These are phyloP conservation scores for Protonibea diacanthus DNA, from an alignment of 2,797 vertebrate species.

Conservation along the genomic window DNA sequence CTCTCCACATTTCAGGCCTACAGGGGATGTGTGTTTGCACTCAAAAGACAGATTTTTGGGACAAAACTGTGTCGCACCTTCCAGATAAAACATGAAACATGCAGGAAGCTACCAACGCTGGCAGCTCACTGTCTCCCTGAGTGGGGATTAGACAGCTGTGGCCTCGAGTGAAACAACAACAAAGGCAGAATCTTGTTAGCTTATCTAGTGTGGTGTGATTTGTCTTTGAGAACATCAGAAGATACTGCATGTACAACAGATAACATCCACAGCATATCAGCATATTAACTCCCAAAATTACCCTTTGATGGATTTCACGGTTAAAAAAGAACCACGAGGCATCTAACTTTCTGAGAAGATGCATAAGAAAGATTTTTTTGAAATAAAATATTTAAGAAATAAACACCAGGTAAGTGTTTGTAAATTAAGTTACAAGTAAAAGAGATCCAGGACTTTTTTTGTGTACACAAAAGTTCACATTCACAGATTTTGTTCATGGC, in stretches of 20 bases:
- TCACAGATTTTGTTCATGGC: too few species aligned
- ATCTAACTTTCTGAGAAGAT: constrained; percentile 31
- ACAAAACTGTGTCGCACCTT: constrained; percentile 53
- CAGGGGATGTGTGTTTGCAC: constrained; percentile 9
- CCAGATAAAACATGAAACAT: constrained; percentile 42
- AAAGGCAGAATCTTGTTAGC: constrained; percentile 67
- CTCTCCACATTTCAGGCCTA: constrained; percentile 22
- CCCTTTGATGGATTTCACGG: constrained; percentile 59
- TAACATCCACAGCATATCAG: constrained; percentile 63
- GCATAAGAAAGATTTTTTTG: too few species aligned
- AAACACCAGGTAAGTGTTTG: too few species aligned
- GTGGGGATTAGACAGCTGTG: constrained; percentile 52
- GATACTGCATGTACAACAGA: constrained; percentile 51
- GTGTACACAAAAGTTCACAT: too few species aligned
- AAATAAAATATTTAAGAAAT: too few species aligned
- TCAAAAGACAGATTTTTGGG: constrained; percentile 20
- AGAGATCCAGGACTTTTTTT: too few species aligned
- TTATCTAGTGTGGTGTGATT: constrained; percentile 69
- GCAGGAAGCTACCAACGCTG: constrained; percentile 17
- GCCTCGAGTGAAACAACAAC: constrained; percentile 56
- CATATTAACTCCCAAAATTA: constrained; percentile 53
- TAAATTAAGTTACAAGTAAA: too few species aligned
- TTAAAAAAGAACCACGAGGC: constrained; percentile 11
- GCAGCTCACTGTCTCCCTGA: constrained; percentile 38
- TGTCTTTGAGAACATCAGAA: constrained; percentile 64